Base-by-base conservation (phyloP, 1,140 invertebrate species). In the Ostrea edulis region DNA sequence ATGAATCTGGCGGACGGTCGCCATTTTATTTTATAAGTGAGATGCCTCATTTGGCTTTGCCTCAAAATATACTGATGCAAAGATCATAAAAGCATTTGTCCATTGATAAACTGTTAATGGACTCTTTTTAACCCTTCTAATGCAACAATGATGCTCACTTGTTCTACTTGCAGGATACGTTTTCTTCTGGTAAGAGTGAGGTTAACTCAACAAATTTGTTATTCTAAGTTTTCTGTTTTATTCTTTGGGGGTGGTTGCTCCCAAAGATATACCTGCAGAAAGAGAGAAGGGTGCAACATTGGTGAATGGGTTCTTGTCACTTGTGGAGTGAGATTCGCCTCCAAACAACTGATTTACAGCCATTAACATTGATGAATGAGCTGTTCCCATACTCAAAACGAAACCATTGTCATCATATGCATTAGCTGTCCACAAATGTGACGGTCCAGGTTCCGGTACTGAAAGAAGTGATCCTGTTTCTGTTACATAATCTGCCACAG, bases 191-290 rank as follows among this genome's bases (percentile, higher is more conserved):
- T 29, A 71, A 71, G 5, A 71, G 17, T 22, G 65, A 71, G 5
- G 8, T 20, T 20, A 71, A 8, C 7, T 71, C 65, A n/a, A n/a
- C n/a, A n/a, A n/a, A n/a, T n/a, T n/a, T n/a, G n/a, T n/a, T n/a
- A n/a, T n/a, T n/a, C n/a, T 29, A 71, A 8, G 20, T 71, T 20
- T 71, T 71, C 68, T 71, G 68, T 71, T 71, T 71, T 71, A 71
- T 8, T 29, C 29, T 71, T 71, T 71, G 68, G 29, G n/a, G 20
- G 20, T 29, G 7, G n/a, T 71, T 71, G 68, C 68, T 8, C 68
- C 68, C 7, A 71, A 71, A 22, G 68, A 20, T n/a, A 71, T 71
- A 7, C 68, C 68, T 8, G 20, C 68, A 71, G 68, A 22, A 71
- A 71, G 53, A 54, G 7, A 7, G 7, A 54, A 54, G 53, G 53